Evolutionary conservation across 1,140 invertebrate genomes (phyloP).

Genomic region (Drosophila arawakana): DNA sequence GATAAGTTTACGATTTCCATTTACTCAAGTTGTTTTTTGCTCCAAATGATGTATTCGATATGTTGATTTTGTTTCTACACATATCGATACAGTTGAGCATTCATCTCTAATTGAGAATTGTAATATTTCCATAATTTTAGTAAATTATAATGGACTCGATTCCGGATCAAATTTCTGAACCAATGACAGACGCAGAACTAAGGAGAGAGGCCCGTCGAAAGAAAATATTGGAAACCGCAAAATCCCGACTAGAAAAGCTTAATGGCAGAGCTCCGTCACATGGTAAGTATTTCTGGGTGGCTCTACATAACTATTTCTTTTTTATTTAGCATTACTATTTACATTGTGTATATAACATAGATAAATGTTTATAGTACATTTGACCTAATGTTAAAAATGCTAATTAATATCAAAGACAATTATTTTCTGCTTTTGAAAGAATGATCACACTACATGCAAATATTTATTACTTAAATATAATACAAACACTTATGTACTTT

Average conservation of each 20-base stretch:
- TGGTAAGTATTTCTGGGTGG: not conserved
- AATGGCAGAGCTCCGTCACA: conserved; percentile 32
- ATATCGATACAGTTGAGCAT: not conserved
- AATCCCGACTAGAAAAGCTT: conserved; percentile 52
- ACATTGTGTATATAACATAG: too few species aligned
- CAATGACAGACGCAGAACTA: conserved; percentile 6
- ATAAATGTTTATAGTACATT: too few species aligned
- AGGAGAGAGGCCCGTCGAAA: conserved; percentile 51
- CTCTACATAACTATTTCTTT: too few species aligned
- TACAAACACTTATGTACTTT: not conserved
- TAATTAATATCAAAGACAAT: too few species aligned
- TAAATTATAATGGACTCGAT: conserved; percentile 10
- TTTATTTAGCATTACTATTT: too few species aligned
- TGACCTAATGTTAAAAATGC: too few species aligned
- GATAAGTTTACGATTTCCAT: too few species aligned
- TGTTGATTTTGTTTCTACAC: not conserved
- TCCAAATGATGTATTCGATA: not conserved
- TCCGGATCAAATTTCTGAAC: not conserved
- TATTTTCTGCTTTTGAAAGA: too few species aligned
- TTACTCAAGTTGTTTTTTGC: not conserved
- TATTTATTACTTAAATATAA: not conserved
- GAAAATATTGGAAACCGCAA: conserved; percentile 53
- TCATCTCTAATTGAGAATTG: not conserved
- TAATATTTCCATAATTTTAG: conserved; percentile 12
- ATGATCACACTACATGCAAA: not conserved